Conservation (phyloP, 2,113 vertebrate species). For the Albula goreensis region DNA sequence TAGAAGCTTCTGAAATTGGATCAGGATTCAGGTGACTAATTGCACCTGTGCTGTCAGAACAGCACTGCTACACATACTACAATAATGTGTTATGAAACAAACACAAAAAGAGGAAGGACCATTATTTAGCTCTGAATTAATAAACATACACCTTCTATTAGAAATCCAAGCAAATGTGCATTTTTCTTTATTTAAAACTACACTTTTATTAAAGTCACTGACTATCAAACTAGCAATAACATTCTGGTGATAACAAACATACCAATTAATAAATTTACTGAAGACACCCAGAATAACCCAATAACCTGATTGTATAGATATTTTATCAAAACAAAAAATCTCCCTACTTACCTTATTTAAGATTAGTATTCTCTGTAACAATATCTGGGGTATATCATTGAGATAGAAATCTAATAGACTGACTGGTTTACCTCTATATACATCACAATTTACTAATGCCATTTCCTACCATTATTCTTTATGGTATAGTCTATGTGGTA, state of each 20-base stretch:
- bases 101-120: background rate
- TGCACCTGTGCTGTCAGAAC: constrained; percentile 31
- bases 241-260: too few relatives aligned
- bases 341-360: background rate
- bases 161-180: background rate
- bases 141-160: background rate
- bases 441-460: background rate
- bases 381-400: background rate
- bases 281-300: background rate
- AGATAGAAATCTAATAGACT: background rate
- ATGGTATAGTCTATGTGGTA: too few relatives aligned
- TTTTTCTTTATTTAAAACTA: background rate
- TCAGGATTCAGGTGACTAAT: constrained; percentile 17
- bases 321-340: background rate
- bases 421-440: background rate
- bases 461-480: background rate
- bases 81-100: constrained; percentile 26
- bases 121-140: too few relatives aligned
- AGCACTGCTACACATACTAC: constrained; percentile 12
- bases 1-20: constrained; percentile 4
- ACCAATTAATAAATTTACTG: too few relatives aligned
- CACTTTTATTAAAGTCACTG: background rate
- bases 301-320: background rate
- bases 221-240: background rate
- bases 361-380: background rate